Evolutionary conservation across 2,797 vertebrate species (phyloP).

Genomic region (Eulemur mongoz): DNA sequence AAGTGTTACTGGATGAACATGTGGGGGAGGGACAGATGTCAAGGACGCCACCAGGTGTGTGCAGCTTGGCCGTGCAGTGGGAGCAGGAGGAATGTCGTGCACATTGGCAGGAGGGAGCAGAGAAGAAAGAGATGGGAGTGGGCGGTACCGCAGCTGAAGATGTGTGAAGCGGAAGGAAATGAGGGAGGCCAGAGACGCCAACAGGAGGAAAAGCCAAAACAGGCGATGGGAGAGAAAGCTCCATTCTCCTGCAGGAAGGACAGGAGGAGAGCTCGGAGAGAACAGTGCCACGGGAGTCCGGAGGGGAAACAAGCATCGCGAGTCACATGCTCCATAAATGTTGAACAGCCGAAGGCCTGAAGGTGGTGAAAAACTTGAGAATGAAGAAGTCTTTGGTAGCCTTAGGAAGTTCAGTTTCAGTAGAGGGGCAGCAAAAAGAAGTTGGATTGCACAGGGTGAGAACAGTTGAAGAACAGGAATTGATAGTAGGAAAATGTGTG

Average conservation of each 20-base stretch:
- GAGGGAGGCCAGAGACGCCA: neutral
- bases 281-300: neutral
- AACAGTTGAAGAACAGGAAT: neutral
- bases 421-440: neutral
- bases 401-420: neutral
- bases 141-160: neutral
- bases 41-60: neutral
- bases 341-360: neutral
- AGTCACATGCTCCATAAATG: neutral
- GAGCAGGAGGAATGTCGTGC: neutral
- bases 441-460: neutral
- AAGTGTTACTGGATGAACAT: neutral
- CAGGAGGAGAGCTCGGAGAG: neutral
- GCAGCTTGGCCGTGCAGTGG: neutral
- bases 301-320: neutral
- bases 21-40: neutral
- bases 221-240: neutral
- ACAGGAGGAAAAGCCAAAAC: neutral
- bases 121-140: neutral
- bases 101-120: neutral
- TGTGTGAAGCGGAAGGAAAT: neutral
- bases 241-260: neutral
- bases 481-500: too few relatives aligned
- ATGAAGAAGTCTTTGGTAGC: neutral
- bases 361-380: neutral